Conservation (phyloP, 2,797 vertebrate species). For the Arctocebus calabarensis region DNA sequence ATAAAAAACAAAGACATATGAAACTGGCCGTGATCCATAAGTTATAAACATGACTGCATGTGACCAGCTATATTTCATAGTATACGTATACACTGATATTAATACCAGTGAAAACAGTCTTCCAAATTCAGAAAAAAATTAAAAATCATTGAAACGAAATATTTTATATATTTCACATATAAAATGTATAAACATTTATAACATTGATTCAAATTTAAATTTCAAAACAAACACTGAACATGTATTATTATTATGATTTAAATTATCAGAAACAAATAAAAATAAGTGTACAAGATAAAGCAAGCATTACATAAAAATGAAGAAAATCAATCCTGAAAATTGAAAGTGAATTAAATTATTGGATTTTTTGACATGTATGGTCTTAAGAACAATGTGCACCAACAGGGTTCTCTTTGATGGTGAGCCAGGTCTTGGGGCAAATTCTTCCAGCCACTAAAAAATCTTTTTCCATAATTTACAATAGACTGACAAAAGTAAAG, state of each 20-base stretch:
- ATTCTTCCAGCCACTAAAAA: constrained; percentile 9
- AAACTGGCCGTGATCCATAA: not conserved
- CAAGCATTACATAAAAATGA: not conserved
- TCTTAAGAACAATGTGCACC: not conserved
- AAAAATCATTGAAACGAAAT: not conserved
- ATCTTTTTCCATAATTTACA: not conserved
- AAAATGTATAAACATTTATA: not conserved
- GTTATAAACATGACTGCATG: not conserved
- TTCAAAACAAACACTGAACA: constrained; percentile 49
- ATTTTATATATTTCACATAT: constrained; percentile 5
- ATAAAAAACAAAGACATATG: not conserved
- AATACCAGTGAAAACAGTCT: not conserved
- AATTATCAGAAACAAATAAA: constrained; percentile 1
- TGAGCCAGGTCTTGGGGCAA: not conserved
- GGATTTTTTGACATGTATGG: not conserved
- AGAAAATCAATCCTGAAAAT: not conserved
- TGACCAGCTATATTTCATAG: not conserved
- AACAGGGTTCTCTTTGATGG: not conserved
- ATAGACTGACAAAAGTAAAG: not conserved
- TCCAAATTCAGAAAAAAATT: not conserved
- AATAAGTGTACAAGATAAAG: constrained; percentile 3
- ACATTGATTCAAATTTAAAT: not conserved
- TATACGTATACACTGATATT: not conserved
- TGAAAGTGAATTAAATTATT: constrained; percentile 33
- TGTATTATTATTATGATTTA: not conserved